These are phyloP conservation scores for Cyprinodon variegatus DNA, from an alignment of 2,113 vertebrate species.

Conservation along the genomic window DNA sequence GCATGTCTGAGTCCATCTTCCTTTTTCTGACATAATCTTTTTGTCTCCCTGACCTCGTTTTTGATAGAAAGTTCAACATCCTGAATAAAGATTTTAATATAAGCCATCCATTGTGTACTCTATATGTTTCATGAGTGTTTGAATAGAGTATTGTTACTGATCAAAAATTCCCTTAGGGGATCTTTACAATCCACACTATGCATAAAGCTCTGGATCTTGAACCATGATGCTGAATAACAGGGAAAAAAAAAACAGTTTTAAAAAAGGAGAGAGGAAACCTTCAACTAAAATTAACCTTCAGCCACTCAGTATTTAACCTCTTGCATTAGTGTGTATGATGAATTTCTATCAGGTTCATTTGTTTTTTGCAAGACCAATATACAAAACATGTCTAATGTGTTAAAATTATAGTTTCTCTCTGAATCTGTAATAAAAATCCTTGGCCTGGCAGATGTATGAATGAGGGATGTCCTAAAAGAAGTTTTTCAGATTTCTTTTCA, in stretches of 20 bases:
- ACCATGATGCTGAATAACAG: neutral
- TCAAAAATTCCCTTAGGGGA: neutral
- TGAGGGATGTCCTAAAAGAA: neutral
- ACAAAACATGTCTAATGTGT: neutral
- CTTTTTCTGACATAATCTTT: conserved; percentile 1
- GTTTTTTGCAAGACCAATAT: neutral
- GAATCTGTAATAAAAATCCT: neutral
- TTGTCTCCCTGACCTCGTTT: conserved; percentile 3
- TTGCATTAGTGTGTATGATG: neutral
- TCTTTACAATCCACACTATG: neutral
- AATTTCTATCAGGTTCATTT: neutral
- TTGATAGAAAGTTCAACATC: neutral
- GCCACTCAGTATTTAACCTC: neutral
- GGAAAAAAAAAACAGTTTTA: neutral
- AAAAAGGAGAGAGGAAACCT: neutral
- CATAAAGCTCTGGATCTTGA: neutral
- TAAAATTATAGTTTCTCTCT: neutral
- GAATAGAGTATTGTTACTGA: neutral
- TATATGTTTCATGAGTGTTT: neutral
- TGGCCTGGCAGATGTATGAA: neutral
- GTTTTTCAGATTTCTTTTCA: neutral
- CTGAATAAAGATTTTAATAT: neutral
- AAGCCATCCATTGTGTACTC: neutral
- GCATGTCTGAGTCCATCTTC: conserved; percentile 25
- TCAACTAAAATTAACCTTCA: neutral